Base-by-base conservation (phyloP, 2,888 invertebrate species). In the Drosophila mercatorum region DNA sequence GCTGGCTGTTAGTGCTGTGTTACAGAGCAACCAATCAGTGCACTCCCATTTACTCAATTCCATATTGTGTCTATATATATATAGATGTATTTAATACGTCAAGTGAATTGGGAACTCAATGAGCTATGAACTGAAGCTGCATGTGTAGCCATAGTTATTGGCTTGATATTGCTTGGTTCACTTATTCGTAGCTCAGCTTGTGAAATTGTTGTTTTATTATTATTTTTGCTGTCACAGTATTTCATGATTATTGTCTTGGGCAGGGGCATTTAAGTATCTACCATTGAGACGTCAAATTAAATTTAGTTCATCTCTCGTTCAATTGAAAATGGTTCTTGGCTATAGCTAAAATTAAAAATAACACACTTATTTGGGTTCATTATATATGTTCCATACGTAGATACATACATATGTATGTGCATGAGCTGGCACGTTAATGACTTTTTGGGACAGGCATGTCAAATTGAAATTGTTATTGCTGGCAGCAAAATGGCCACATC, bases 381-480 rank as follows among this genome's bases (percentile, higher is more conserved):
- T 51, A 22, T 22, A 31, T 17, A 34, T 10, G 34, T 10, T 34
- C 28, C 12, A 17, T 22, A n/a, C 22, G 22, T 22, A 22, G 22
- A 22, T 22, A 22, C 22, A 34, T 46, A 2, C 5, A n/a, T 31
- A 31, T 49, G 28, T 12, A 7, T 43, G 26, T 60, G 73, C 61
- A 63, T 75, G 64, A 63, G 51, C 49, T 57, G 51, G 43, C 65
- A 76, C 62, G 68, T 65, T 76, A 74, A 78, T 76, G 55, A 74
- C 74, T 58, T 78, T 68, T 78, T 31, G 46, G 57, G 34, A 34
- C 57, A 14, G 61, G 60, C 26, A 60, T 61, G 49, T 31, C 56
- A 76, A 76, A 74, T 65, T 74, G 56, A 76, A 76, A 75, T 67
- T 67, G 58, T 70, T 69, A 69, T 79, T 64, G 76, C 76, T 51